These are phyloP conservation scores for cat (Felis catus) DNA, from an alignment of 2,113 vertebrate species.

Conservation along the genomic window F.catus_Fca126_mat1.0 CM031424.1:31768501-31769000, in stretches of 20 bases:
- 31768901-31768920: neutral
- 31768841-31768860: neutral
- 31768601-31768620: neutral
- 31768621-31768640: neutral
- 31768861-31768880: neutral
- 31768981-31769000: no score
- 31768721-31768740: constrained; percentile 24
- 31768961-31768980: neutral
- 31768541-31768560: constrained; percentile 36
- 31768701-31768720: neutral
- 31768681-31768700: neutral
- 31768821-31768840: neutral
- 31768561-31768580: neutral
- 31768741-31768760: neutral
- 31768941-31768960: neutral
- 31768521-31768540: constrained; percentile 33
- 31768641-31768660: constrained; percentile 12
- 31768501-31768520: neutral
- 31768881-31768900: constrained; percentile 29
- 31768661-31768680: constrained; percentile 39
- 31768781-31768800: neutral
- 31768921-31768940: constrained; percentile 3
- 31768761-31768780: constrained; percentile 13
- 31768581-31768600: neutral
- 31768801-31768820: constrained; percentile 15